Conservation (phyloP, 2,888 invertebrate species). For the Andrena haemorrhoa region DNA sequence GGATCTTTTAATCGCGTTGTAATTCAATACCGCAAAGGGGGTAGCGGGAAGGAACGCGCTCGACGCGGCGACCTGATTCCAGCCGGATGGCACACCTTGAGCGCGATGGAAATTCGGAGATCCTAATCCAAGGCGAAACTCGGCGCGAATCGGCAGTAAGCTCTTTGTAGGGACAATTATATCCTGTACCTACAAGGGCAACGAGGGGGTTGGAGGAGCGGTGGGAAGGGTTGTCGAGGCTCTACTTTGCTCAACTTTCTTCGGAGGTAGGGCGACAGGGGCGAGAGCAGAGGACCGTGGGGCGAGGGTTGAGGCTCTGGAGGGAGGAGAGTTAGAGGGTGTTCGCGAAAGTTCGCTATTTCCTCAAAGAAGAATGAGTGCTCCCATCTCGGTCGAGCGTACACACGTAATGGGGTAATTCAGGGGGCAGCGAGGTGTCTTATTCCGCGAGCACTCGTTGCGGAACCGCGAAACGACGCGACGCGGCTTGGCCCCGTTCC, state of each 20-base stretch:
- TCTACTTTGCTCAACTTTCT: conserved; percentile 61
- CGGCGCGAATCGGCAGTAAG: conserved; percentile 65
- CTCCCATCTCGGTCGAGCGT: conserved; percentile 14
- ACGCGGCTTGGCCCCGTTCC: neutral
- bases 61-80: neutral
- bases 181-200: conserved; percentile 53
- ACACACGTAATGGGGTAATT: conserved; percentile 40
- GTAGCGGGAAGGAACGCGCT: neutral
- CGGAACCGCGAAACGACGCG: neutral
- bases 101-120: conserved; percentile 47
- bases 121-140: conserved; percentile 59
- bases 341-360: conserved; percentile 54
- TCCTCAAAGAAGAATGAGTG: conserved; percentile 41
- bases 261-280: conserved; percentile 32
- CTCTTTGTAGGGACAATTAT: conserved; percentile 64
- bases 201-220: conserved; percentile 25
- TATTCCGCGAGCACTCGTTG: conserved; percentile 22
- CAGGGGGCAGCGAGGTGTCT: neutral
- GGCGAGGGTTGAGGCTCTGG: neutral
- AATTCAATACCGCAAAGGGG: neutral
- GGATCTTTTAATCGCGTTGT: conserved; percentile 29
- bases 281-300: conserved; percentile 7
- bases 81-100: conserved; percentile 10
- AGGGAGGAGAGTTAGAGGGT: conserved; percentile 22
- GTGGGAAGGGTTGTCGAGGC: conserved; percentile 23